Base-by-base conservation (phyloP, 2,888 invertebrate genomes). In the Pterostichus niger region DNA sequence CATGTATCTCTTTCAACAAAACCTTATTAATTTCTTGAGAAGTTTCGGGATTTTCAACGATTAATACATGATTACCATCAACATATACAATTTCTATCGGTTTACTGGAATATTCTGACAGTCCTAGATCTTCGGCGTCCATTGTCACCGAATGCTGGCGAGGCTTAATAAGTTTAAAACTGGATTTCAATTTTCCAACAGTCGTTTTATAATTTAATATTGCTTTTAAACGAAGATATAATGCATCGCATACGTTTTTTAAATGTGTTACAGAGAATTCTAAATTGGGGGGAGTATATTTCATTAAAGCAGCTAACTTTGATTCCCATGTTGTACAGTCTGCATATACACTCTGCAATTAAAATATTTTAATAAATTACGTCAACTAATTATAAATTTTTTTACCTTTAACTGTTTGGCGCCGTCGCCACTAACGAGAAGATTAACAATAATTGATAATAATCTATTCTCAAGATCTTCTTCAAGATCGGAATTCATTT, bases 11-110 rank as follows among this genome's bases (percentile, higher is more conserved):
- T 33, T 17, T 31, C 6, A 24, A 9, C 1, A 91, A 75, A 9
- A 88, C 84, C 83, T 88, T 90, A 84, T 94, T 94, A 40, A 95
- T 93, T n/a, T 93, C 90, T 84, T 93, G 91, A 0, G 93, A 92
- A 73, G 93, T 90, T 85, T 92, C 92, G 73, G 92, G 91, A 86
- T 93, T 94, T 11, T 95, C 93, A 85, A 96, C 87, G 86, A 96
- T 94, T 54, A 93, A 93, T 0, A 92, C 88, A 86, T 96, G 96
- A 87, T 94, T 94, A 9, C 96, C 96, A 86, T 95, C 94, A n/a
- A 95, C 90, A 68, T 91, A 92, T 86, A 93, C 92, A 0, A 95
- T 90, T 0, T 91, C 91, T 0, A 95, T 91, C 2, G 91, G 90
- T 0, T 91, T 91, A 33, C 91, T 91, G 0, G 93, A 93, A 31